phyloP scores from a whole-genome alignment of 1,140 invertebrate genomes.

The Octopus bimaculoides region DNA sequence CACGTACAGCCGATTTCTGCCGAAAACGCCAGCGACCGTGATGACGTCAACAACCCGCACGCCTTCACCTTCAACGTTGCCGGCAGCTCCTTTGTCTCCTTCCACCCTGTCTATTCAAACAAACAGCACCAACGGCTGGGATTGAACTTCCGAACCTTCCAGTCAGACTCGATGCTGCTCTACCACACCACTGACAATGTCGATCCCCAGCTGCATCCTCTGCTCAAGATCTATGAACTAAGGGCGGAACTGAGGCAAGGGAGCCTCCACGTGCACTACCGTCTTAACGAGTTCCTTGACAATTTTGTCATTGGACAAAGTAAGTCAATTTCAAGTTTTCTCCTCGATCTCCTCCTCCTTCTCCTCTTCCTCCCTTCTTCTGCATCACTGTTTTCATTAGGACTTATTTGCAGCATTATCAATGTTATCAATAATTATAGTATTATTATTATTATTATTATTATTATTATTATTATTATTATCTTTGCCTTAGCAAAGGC shows the following conservation, averaged over 20 bases:
- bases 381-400: not conserved
- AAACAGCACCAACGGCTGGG: not conserved
- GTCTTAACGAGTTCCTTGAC: not conserved
- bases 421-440: not conserved
- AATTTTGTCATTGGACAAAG: not conserved
- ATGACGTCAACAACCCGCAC: not conserved
- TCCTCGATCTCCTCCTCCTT: not conserved
- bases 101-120: not conserved
- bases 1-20: not conserved
- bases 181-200: not conserved
- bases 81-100: not conserved
- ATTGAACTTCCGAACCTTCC: not conserved
- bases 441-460: slow-evolving; percentile 1
- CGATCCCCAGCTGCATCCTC: not conserved
- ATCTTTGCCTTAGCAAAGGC: not conserved
- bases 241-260: not conserved
- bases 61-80: not conserved
- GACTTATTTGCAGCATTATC: not conserved
- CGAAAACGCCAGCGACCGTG: not conserved
- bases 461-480: slow-evolving; percentile 1
- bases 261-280: not conserved
- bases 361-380: not conserved
- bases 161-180: not conserved
- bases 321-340: not conserved
- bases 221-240: not conserved